phyloP scores from a whole-genome alignment of 2,797 vertebrate genomes.

The Centroberyx gerrardi region DNA sequence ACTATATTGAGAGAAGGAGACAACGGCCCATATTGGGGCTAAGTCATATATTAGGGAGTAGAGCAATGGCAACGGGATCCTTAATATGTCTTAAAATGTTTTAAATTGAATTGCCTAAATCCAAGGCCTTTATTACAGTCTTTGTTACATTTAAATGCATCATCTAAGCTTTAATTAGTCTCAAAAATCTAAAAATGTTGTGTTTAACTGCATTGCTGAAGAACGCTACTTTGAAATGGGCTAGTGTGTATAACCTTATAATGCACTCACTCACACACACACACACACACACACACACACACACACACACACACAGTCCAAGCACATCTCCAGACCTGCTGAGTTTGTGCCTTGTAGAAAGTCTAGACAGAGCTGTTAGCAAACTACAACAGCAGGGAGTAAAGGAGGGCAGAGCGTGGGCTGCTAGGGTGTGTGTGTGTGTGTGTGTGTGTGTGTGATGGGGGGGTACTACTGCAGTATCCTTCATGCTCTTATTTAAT shows the following conservation, averaged over 20 bases:
- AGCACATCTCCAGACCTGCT: background rate
- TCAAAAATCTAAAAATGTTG: too few relatives aligned
- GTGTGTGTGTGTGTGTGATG: conserved; percentile 4
- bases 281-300: background rate
- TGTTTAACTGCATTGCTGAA: background rate
- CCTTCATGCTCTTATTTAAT: conserved; percentile 51
- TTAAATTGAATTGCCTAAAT: too few relatives aligned
- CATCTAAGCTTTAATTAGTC: too few relatives aligned
- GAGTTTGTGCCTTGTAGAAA: conserved; percentile 14
- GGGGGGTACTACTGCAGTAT: conserved; percentile 13
- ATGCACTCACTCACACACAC: background rate
- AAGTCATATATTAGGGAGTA: too few relatives aligned
- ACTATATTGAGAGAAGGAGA: too few relatives aligned
- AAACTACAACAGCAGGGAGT: conserved; percentile 5
- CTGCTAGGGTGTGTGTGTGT: conserved; percentile 12
- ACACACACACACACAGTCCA: background rate
- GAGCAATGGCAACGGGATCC: too few relatives aligned
- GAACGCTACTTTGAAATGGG: background rate
- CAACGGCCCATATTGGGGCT: too few relatives aligned
- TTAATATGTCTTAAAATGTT: too few relatives aligned
- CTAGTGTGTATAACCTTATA: background rate
- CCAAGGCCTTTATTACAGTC: too few relatives aligned
- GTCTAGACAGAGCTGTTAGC: conserved; percentile 36
- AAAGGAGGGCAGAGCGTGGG: conserved; percentile 14
- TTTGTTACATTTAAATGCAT: too few relatives aligned